Percentiles rank a stretch among this genome's conserved stretches.
Evolutionary conservation across 1,140 invertebrate genomes (phyloP).

Genomic region (Stegodyphus mimosarum): DNA sequence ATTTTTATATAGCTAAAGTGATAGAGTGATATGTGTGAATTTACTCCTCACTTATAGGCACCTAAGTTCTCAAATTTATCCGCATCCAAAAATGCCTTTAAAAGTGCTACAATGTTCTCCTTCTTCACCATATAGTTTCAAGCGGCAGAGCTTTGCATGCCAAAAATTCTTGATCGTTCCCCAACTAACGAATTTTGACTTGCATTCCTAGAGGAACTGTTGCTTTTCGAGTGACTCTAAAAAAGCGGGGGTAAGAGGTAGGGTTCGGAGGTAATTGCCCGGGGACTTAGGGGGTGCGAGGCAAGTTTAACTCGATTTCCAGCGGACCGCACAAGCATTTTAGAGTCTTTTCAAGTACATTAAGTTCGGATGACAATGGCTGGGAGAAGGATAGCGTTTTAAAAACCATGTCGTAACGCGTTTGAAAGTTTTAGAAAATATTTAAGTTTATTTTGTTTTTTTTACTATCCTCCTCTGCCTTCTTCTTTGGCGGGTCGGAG

Average conservation of each 20-base stretch:
- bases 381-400: slow-evolving; percentile 43
- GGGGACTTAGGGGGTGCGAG: neutral
- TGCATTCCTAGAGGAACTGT: slow-evolving; percentile 34
- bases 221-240: slow-evolving; percentile 39
- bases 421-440: slow-evolving; percentile 40
- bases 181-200: slow-evolving; percentile 57
- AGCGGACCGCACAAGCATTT: slow-evolving; percentile 57
- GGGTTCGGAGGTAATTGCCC: neutral
- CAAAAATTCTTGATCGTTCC: slow-evolving; percentile 56
- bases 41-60: too few relatives aligned
- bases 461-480: slow-evolving; percentile 18
- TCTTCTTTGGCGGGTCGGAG: slow-evolving; percentile 13
- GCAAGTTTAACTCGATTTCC: slow-evolving; percentile 51
- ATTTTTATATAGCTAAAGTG: too few relatives aligned
- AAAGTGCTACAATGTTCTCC: too few relatives aligned
- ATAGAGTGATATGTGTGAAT: too few relatives aligned
- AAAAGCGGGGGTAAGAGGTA: slow-evolving; percentile 9
- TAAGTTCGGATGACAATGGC: slow-evolving; percentile 56
- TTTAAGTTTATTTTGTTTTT: slow-evolving; percentile 34
- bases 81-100: too few relatives aligned
- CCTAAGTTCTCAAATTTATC: too few relatives aligned
- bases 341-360: slow-evolving; percentile 54
- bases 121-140: neutral
- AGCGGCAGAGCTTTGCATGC: slow-evolving; percentile 31
- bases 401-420: slow-evolving; percentile 56